Evolutionary conservation across 2,113 vertebrate species (phyloP), one percentile per base, ranked within the genome.

Genomic region (Paedocypris sp.): DNA sequence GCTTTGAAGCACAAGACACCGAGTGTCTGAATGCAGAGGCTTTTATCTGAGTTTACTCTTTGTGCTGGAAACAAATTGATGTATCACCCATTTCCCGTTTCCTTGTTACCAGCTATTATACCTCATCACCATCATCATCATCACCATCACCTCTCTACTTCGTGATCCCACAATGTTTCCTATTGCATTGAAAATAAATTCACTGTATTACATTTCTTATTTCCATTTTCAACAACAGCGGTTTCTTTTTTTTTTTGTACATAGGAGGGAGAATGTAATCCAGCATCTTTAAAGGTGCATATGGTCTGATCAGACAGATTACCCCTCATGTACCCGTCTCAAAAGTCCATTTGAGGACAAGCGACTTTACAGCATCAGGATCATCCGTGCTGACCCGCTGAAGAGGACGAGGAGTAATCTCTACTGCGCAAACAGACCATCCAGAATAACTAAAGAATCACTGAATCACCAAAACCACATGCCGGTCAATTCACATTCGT

Each of bases 261-360:
- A n/a, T n/a, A n/a, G n/a, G n/a, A n/a, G n/a, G n/a, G n/a, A n/a
- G n/a, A n/a, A n/a, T n/a, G 52, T 41, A 56, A 58, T 38, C 29
- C 46, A 22, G 26, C 45, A 48, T 66, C 52, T 46, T 39, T 33
- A n/a, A 16, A 10, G 29, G 45, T 31, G 25, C 69, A 53, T 71
- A 67, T 71, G 64, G 59, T 59, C 19, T 35, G 43, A 47, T 52
- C 51, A 71, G 58, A 71, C 59, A 16, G 59, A 59, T 71, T 71
- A 71, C 20, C 20, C 31, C 33, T 58, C 4, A 31, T 32, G 23
- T 39, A 48, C 36, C 38, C 31, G 23, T 8, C 28, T 18, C 33
- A 41, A 25, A 49, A 46, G 67, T 63, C 31, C 49, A 60, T 56
- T 41, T 64, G 53, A 70, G 67, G 61, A 43, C 41, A 61, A 33